Evolutionary conservation across 1,140 invertebrate species (phyloP), one percentile per base, ranked within the genome.

Genomic region (Drosophila watanabei): DNA sequence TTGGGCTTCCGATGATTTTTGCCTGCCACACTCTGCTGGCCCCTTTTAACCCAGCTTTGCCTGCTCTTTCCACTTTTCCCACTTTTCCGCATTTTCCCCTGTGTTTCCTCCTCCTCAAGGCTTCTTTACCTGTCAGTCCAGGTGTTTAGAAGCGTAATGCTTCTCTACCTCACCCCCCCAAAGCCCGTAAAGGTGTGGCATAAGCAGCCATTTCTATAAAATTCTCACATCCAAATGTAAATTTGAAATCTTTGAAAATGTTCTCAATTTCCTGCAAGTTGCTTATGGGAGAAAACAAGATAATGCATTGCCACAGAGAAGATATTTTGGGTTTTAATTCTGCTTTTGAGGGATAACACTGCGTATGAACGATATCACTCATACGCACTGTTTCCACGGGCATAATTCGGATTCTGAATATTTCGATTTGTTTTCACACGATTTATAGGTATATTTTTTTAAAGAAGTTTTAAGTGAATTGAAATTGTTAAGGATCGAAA

Each of bases 1-100:
- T 79, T 79, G 51, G 61, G 51, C 70, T 45, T 68, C 79, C 61
- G 60, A 73, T 85, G 82, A 81, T 85, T 85, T 80, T 77, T 70
- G 60, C 66, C 70, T 80, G 58, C 71, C 28, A 33, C 20, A 30
- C 20, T n/a, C 20, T 13, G 18, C 18, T 52, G 51, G 51, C 51
- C 51, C 32, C 51, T 18, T 33, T 52, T 20, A 33, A 33, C 51
- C 51, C 51, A 33, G 32, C 51, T 18, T 52, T 35, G 32, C n/a
- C 30, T 18, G 30, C 28, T 46, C 45, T 46, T 24, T 1, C 11
- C 18, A 24, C 16, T 51, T 51, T 30, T 28, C 20, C 14, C 7
- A 5, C 16, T n/a, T 51, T 51, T 30, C 48, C 5, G 4, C 10
- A 49, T 30, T 49, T 30, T 30, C 14, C 4, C 14, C 48, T 13